Base-by-base conservation (phyloP, 35 echinoderm and acorn worm species). In the Holothuria glaberrima region DNA sequence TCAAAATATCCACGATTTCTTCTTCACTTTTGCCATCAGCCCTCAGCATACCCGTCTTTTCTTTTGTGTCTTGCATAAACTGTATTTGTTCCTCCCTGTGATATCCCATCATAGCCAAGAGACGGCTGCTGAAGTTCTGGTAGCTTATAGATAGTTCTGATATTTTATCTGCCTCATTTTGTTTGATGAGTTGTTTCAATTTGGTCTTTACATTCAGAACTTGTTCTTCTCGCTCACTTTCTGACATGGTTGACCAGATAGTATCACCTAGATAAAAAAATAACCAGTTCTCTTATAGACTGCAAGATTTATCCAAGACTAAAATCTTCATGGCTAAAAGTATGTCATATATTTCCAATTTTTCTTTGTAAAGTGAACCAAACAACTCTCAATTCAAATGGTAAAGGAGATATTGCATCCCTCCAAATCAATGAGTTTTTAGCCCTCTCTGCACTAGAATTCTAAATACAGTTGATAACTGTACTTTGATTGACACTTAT, bases 201-300 rank as follows among this genome's bases (percentile, higher is more conserved):
- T 94, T 94, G 48, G 90, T 92, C 76, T 98, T 86, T 6, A 98
- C 83, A 6, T 89, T 90, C 18, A 98, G 86, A 16, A 98, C 90
- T 34, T 92, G 87, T 54, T 98, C 95, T 76, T 98, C 89, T 31
- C 86, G 90, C 71, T 98, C 95, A 41, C 95, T 94, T 35, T 98
- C 95, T 1, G 75, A 52, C 93, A 98, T 92, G 1, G 95, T 95
- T 16, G 92, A 92, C 95, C 95, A 98, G 38, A 98, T 87, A 30
- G 90, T 82, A 13, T 94, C 92, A 78, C 95, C 95, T 97, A 68
- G n/a, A 59, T 60, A n/a, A 30, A 33, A 21, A 60, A 16, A 52
- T 28, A 75, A n/a, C 32, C 3, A 86, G 69, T 33, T 14, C 13
- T 9, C 16, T 54, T 14, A 54, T 54, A 54, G 12, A 5, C 50